These are phyloP conservation scores for Tyrophagus putrescentiae DNA, from an alignment of 1,140 invertebrate genomes.

Conservation along the genomic window DNA sequence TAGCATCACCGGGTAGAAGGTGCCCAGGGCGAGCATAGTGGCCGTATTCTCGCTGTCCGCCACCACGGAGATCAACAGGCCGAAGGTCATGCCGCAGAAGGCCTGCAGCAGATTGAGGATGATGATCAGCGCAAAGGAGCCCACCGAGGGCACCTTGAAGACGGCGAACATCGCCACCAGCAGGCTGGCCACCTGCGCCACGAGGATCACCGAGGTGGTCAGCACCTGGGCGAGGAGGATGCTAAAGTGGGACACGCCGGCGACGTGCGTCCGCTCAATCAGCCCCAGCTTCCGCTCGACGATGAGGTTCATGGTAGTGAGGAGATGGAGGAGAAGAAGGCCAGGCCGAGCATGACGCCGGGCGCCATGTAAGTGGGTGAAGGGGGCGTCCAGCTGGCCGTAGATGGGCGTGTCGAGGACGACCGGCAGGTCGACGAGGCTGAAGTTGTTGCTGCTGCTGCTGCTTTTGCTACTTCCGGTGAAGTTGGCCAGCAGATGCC, in stretches of 20 bases:
- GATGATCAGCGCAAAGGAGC: slow-evolving; percentile 56
- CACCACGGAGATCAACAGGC: slow-evolving; percentile 69
- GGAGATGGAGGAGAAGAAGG: slow-evolving; percentile 86
- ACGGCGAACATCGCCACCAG: slow-evolving; percentile 66
- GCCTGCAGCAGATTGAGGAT: slow-evolving; percentile 57
- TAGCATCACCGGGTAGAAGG: slow-evolving; percentile 79
- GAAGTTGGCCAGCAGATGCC: neutral
- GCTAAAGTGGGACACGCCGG: slow-evolving; percentile 71
- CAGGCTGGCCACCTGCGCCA: slow-evolving; percentile 71
- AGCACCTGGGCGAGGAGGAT: slow-evolving; percentile 79
- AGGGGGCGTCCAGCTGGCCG: slow-evolving; percentile 67
- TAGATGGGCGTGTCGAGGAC: slow-evolving; percentile 60
- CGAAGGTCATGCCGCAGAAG: slow-evolving; percentile 82
- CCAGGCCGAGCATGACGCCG: slow-evolving; percentile 84
- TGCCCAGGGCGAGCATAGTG: slow-evolving; percentile 78
- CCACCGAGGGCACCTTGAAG: slow-evolving; percentile 62
- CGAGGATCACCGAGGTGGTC: slow-evolving; percentile 83
- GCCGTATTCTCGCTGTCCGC: slow-evolving; percentile 79
- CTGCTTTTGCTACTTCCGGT: slow-evolving; percentile 23
- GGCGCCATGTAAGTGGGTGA: slow-evolving; percentile 91
- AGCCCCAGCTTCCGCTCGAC: slow-evolving; percentile 78
- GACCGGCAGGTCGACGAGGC: slow-evolving; percentile 21
- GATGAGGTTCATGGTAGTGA: slow-evolving; percentile 77
- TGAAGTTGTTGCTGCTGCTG: slow-evolving; percentile 20
- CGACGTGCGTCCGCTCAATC: slow-evolving; percentile 71